phyloP scores from a whole-genome alignment of 2,113 vertebrate species.

The Struthidea cinerea region DNA sequence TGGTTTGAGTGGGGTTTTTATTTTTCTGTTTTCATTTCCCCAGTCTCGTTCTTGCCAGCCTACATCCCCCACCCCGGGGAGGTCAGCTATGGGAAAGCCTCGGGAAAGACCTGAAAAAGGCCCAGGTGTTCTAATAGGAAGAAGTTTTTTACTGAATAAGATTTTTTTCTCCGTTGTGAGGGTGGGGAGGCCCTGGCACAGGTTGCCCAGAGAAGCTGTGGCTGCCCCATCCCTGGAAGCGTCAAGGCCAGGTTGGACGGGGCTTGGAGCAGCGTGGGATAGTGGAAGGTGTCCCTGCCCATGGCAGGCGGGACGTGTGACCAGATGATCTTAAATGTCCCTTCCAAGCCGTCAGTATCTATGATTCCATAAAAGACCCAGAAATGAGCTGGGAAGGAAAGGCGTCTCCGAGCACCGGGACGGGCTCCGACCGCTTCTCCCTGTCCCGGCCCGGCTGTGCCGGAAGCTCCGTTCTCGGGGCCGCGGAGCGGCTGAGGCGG shows the following conservation, averaged over 20 bases:
- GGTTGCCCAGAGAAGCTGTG: accelerated
- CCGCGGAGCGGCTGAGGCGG: not conserved
- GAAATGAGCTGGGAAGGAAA: accelerated
- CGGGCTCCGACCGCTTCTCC: too few species aligned
- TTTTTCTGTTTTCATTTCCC: not conserved
- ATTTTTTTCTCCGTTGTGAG: not conserved
- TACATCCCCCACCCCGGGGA: not conserved
- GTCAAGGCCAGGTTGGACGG: not conserved
- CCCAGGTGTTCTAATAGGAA: accelerated
- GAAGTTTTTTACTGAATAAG: too few species aligned
- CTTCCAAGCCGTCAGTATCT: accelerated
- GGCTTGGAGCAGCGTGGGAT: accelerated
- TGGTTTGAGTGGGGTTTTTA: not conserved
- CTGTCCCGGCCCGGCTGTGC: not conserved
- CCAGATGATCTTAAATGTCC: too few species aligned
- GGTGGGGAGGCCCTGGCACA: not conserved
- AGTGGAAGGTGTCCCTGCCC: too few species aligned
- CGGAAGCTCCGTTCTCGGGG: too few species aligned
- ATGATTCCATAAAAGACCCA: accelerated
- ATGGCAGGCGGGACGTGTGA: not conserved
- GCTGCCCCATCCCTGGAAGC: not conserved
- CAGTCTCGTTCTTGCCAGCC: not conserved
- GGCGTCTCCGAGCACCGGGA: not conserved
- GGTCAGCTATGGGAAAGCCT: not conserved
- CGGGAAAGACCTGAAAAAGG: not conserved